Percentiles rank a stretch among this genome's conserved stretches.
Evolutionary conservation across 2,797 vertebrate species (phyloP).

Genomic region (Tarsius wallacei): DNA sequence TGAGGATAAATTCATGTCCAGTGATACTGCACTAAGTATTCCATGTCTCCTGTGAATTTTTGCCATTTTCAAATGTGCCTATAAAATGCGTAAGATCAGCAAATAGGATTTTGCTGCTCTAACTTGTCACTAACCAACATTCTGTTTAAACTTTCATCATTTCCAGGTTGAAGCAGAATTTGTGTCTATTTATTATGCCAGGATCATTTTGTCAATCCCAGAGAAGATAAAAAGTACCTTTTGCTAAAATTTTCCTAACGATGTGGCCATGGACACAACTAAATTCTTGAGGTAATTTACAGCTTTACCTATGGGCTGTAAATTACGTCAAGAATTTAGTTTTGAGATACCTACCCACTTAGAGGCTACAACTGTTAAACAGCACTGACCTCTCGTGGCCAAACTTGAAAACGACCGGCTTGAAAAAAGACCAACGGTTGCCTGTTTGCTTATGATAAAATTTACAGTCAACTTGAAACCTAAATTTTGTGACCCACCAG

Average conservation of each 20-base stretch:
- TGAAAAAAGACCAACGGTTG: not conserved
- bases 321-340: too few species aligned
- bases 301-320: not conserved
- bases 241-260: not conserved
- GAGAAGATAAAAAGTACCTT: not conserved
- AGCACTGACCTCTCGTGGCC: slow-evolving; percentile 71
- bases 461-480: not conserved
- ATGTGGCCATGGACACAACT: not conserved
- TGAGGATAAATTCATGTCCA: not conserved
- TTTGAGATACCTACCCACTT: too few species aligned
- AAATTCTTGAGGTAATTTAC: not conserved
- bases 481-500: not conserved
- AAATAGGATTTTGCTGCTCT: not conserved
- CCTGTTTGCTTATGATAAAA: not conserved
- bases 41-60: not conserved
- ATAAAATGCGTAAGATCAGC: not conserved
- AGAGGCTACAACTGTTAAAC: not conserved
- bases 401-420: not conserved
- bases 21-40: not conserved
- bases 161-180: not conserved
- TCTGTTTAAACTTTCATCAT: not conserved
- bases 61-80: not conserved
- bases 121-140: not conserved
- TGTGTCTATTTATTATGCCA: not conserved
- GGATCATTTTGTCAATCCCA: not conserved